These are phyloP conservation scores for Arnoldichthys spilopterus DNA, from an alignment of 2,797 vertebrate genomes.

Conservation along the genomic window DNA sequence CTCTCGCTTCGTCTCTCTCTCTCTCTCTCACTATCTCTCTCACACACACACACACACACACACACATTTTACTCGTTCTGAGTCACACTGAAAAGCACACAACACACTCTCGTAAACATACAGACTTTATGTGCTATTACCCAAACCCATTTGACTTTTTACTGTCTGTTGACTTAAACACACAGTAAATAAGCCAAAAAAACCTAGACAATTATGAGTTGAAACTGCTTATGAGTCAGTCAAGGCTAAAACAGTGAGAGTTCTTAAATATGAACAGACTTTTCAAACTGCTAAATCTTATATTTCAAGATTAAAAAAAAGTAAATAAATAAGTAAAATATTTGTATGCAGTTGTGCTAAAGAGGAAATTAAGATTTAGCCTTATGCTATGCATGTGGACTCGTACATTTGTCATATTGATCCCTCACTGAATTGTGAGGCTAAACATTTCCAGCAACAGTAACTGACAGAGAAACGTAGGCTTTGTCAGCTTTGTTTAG, in stretches of 20 bases:
- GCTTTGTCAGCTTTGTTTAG: too few relatives aligned
- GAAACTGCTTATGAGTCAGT: background rate
- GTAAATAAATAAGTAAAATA: background rate
- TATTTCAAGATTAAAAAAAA: background rate
- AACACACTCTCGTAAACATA: constrained; percentile 3
- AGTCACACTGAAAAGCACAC: constrained; percentile 3
- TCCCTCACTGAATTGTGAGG: background rate
- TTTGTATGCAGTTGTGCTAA: background rate
- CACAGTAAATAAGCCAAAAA: background rate
- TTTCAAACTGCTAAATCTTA: background rate
- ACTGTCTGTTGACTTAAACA: background rate
- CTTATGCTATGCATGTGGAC: background rate
- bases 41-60: background rate
- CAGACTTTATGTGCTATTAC: constrained; percentile 11
- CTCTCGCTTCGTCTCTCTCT: background rate
- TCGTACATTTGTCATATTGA: background rate
- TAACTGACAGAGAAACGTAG: too few relatives aligned
- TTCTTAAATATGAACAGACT: background rate
- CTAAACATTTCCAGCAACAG: background rate
- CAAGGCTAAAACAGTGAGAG: background rate
- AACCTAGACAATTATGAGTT: background rate
- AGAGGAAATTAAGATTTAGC: background rate
- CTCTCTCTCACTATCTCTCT: background rate
- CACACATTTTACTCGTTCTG: background rate
- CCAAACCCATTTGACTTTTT: constrained; percentile 22